Conservation (phyloP, 2,113 vertebrate genomes). For the Dicaeum eximium region DNA sequence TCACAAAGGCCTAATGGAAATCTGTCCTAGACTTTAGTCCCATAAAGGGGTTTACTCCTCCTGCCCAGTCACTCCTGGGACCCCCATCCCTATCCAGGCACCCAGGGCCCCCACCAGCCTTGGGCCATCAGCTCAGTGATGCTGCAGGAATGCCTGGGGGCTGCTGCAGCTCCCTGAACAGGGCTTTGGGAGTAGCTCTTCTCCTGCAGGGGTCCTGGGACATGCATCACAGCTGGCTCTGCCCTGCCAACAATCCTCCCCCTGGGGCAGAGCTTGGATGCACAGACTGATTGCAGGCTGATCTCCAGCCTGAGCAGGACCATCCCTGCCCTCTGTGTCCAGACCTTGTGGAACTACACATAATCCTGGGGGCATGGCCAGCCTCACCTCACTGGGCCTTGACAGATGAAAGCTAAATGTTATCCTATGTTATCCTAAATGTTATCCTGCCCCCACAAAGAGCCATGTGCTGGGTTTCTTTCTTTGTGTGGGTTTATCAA, state of each 20-base stretch:
- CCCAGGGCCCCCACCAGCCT: neutral
- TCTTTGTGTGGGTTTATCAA: neutral
- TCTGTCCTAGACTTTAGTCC: neutral
- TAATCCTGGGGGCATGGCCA: accelerated
- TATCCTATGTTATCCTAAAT: neutral
- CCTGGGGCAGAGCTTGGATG: neutral
- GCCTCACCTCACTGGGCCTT: neutral
- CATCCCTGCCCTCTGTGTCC: neutral
- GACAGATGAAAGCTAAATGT: neutral
- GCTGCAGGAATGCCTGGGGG: neutral
- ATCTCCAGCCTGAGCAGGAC: neutral
- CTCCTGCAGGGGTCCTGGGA: neutral
- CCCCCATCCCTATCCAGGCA: accelerated
- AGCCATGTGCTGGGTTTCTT: neutral
- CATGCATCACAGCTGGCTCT: neutral
- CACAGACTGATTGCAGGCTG: neutral
- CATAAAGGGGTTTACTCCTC: neutral
- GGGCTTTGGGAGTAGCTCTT: neutral
- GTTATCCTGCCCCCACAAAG: accelerated
- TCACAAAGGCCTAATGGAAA: neutral
- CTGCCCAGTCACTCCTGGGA: neutral
- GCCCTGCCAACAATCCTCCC: neutral
- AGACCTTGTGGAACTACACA: neutral
- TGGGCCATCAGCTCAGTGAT: neutral
- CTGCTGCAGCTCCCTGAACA: neutral